Evolutionary conservation across 2,113 vertebrate genomes (phyloP).

Genomic region (Nothobranchius kuhntae): DNA sequence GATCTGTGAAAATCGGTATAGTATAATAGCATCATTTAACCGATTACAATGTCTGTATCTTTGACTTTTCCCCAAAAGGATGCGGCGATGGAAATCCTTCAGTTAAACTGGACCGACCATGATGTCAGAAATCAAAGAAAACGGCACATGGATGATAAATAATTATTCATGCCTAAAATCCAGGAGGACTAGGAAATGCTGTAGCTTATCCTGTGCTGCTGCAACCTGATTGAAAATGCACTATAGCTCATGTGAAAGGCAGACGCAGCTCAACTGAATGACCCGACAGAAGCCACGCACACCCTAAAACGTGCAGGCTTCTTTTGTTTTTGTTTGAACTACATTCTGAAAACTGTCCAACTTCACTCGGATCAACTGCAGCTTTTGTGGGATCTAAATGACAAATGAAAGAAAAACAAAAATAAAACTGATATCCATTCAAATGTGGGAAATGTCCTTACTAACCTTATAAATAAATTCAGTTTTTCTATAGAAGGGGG

Average conservation of each 20-base stretch:
- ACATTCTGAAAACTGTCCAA: conserved; percentile 78
- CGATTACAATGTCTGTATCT: too few species aligned
- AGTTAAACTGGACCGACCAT: too few species aligned
- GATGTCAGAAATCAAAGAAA: too few species aligned
- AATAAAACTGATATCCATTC: conserved; percentile 58
- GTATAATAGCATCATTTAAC: too few species aligned
- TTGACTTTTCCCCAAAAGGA: too few species aligned
- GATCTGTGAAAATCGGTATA: too few species aligned
- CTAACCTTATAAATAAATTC: conserved; percentile 81
- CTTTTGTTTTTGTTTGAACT: conserved; percentile 52
- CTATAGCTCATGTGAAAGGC: conserved; percentile 55
- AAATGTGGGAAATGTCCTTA: conserved; percentile 65
- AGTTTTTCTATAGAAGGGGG: conserved; percentile 62
- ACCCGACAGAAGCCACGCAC: background rate
- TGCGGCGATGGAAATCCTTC: too few species aligned
- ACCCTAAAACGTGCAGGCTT: conserved; percentile 53
- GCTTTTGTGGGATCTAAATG: conserved; percentile 50
- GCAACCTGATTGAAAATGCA: conserved; percentile 62
- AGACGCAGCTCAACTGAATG: conserved; percentile 53
- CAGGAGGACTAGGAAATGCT: conserved; percentile 13
- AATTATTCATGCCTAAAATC: background rate
- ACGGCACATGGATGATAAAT: too few species aligned
- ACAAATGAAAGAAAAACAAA: conserved; percentile 32
- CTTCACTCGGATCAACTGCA: conserved; percentile 57
- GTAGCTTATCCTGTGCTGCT: conserved; percentile 69